phyloP scores from a whole-genome alignment of 2,797 vertebrate species.

The Lerista edwardsae region DNA sequence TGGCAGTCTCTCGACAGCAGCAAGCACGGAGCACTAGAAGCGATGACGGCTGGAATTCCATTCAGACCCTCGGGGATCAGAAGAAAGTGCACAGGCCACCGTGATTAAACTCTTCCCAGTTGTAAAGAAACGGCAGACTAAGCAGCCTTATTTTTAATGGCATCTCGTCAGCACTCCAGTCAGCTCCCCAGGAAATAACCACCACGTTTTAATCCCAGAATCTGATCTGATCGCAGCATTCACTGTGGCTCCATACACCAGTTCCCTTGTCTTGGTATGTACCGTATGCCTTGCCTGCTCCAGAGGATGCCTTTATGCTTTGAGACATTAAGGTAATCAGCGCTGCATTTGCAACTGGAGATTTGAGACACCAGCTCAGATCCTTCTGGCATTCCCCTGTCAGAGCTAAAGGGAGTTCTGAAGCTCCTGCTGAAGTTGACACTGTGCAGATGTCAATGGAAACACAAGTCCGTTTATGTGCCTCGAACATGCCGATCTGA shows the following conservation, averaged over 20 bases:
- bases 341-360: not conserved
- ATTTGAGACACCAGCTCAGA: not conserved
- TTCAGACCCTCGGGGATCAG: slow-evolving; percentile 53
- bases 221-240: not conserved
- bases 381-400: not conserved
- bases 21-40: slow-evolving; percentile 32
- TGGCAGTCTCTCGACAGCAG: slow-evolving; percentile 59
- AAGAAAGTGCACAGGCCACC: slow-evolving; percentile 49
- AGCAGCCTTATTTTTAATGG: slow-evolving; percentile 44
- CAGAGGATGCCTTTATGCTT: not conserved
- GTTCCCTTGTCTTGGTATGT: not conserved
- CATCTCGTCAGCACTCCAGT: slow-evolving; percentile 30
- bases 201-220: not conserved
- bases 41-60: slow-evolving; percentile 58
- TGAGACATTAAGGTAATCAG: not conserved
- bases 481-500: not conserved
- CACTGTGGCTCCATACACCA: not conserved
- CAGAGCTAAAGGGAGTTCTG: not conserved
- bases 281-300: not conserved
- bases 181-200: slow-evolving; percentile 37
- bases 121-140: slow-evolving; percentile 41
- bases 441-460: not conserved
- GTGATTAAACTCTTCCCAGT: slow-evolving; percentile 52
- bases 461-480: not conserved
- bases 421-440: slow-evolving; percentile 17